These are phyloP conservation scores for Drosophila repletoides DNA, from an alignment of 1,140 invertebrate species.

Conservation along the genomic window DNA sequence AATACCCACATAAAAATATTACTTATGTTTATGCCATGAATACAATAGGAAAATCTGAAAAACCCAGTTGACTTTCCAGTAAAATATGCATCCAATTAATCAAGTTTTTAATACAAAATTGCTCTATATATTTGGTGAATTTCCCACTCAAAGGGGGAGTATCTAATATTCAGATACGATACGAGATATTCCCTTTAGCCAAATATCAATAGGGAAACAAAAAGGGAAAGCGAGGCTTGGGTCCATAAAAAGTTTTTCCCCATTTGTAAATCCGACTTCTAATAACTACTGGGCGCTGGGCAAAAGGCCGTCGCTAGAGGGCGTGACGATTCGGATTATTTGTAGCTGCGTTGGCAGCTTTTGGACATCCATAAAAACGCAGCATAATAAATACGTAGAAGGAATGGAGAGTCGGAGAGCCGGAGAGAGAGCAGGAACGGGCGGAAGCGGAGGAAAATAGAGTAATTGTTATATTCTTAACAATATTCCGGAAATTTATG, in stretches of 20 bases:
- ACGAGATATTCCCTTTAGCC: too few relatives aligned
- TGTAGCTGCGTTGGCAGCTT: slow-evolving; percentile 15
- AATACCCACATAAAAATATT: too few relatives aligned
- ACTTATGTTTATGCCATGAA: not conserved
- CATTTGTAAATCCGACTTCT: not conserved
- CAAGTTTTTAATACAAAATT: too few relatives aligned
- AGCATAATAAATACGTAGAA: slow-evolving; percentile 23
- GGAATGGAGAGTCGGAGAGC: not conserved
- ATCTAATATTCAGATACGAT: too few relatives aligned
- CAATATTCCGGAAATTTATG: slow-evolving; percentile 76
- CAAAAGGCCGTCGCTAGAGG: slow-evolving; percentile 15
- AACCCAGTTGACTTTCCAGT: slow-evolving; percentile 18
- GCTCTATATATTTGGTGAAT: too few relatives aligned
- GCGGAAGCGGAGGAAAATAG: not conserved
- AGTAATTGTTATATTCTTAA: slow-evolving; percentile 76
- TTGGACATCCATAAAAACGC: slow-evolving; percentile 22
- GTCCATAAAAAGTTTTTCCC: too few relatives aligned
- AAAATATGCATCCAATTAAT: too few relatives aligned
- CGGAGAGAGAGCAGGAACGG: slow-evolving; percentile 4
- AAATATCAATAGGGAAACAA: too few relatives aligned
- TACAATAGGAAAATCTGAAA: not conserved
- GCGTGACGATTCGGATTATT: slow-evolving; percentile 16
- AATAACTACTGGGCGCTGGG: not conserved
- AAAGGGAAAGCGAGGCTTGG: too few relatives aligned
- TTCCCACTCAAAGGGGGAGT: too few relatives aligned